Percentiles rank a stretch among this genome's conserved stretches.
These are phyloP conservation scores for Cecropterus lyciades DNA, from an alignment of 1,140 invertebrate species.

Conservation along the genomic window DNA sequence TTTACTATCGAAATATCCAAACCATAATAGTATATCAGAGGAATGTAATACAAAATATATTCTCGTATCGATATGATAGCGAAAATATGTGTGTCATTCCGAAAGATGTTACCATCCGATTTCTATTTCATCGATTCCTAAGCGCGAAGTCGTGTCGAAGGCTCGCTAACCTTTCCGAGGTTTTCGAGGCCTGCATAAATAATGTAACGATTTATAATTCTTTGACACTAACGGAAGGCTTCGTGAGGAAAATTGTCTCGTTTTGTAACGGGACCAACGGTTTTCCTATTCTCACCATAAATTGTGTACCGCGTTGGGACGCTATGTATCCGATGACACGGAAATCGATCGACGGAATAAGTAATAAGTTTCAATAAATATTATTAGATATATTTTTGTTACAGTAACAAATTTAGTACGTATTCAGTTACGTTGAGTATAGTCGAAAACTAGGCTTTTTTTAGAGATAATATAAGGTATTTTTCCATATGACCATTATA, in stretches of 20 bases:
- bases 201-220: conserved; percentile 38
- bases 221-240: conserved; percentile 32
- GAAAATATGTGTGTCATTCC: conserved; percentile 13
- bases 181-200: conserved; percentile 36
- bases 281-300: conserved; percentile 33
- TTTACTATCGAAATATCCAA: no score
- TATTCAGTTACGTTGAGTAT: no score
- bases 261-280: conserved; percentile 26
- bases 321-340: conserved; percentile 8
- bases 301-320: conserved; percentile 19
- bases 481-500: no score
- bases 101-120: conserved; percentile 13
- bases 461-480: no score
- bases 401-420: no score
- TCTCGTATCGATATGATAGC: not conserved
- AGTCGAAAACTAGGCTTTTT: no score
- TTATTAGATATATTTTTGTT: no score
- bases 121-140: conserved; percentile 27
- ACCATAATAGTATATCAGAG: no score
- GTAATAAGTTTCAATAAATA: no score
- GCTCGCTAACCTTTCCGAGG: conserved; percentile 29
- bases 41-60: no score
- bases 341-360: not conserved
- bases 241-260: conserved; percentile 34
- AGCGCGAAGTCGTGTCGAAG: conserved; percentile 26